Evolutionary conservation across 2,888 invertebrate genomes (phyloP).

Genomic region (Julus scanicus): DNA sequence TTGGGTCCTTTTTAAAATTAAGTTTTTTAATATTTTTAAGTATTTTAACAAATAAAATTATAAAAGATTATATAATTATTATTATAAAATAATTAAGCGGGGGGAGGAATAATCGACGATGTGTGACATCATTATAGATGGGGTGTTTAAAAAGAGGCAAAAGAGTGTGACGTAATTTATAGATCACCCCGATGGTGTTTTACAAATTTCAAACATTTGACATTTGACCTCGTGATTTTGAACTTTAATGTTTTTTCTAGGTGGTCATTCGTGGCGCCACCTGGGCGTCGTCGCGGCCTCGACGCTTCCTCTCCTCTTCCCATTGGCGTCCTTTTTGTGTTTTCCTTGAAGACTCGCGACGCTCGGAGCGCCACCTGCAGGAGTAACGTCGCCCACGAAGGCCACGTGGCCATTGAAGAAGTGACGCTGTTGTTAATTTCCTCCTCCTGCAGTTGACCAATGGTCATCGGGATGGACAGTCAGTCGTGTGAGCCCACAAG

Average conservation of each 20-base stretch:
- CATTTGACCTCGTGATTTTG: not conserved
- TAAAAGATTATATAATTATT: too few species aligned
- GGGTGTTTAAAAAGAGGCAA: too few species aligned
- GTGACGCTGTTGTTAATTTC: not conserved
- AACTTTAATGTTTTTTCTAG: not conserved
- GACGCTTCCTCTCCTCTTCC: constrained; percentile 18
- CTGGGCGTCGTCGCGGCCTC: not conserved
- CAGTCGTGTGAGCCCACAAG: not conserved
- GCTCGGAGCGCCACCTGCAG: not conserved
- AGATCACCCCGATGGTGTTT: too few species aligned
- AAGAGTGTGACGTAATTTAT: too few species aligned
- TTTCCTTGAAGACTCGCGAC: not conserved
- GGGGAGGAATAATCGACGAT: too few species aligned
- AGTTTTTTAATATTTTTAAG: too few species aligned
- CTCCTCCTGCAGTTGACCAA: not conserved
- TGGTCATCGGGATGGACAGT: constrained; percentile 20
- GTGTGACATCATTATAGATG: too few species aligned
- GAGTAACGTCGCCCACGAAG: not conserved
- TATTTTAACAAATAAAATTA: too few species aligned
- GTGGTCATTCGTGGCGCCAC: constrained; percentile 21
- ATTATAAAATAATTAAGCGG: too few species aligned
- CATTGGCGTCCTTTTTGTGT: constrained; percentile 3
- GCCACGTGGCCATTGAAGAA: not conserved
- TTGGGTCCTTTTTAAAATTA: too few species aligned
- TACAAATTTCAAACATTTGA: too few species aligned